Evolutionary conservation across 2,797 vertebrate species (phyloP), one percentile per base, ranked within the genome.

Genomic region (Catamblyrhynchus diadema): DNA sequence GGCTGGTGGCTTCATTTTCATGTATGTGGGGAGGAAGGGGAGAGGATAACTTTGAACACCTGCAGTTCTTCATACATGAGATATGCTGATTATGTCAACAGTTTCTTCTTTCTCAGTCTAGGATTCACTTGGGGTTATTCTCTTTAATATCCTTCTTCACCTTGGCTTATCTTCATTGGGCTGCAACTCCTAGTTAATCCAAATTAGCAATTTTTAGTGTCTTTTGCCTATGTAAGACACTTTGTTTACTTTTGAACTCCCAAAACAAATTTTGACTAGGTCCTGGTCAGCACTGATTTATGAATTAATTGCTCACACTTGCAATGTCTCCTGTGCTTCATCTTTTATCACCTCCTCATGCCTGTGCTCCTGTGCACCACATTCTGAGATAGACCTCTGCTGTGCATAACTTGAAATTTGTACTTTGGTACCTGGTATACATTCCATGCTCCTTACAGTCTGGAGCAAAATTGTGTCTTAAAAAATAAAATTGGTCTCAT

Each of bases 21-120:
- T 22, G 4, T 53, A 13, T 12, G 6, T 30, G 6, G 7, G 16
- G 12, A 59, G 2, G 7, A 21, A 82, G 8, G 22, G 54, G 16
- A 64, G 22, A 64, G 2, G 32, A 6, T 41, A 30, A 33, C 15
- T 20, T 1, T 47, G 24, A 64, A 9, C 7, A 44, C 8, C 27
- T 70, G 6, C 33, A 50, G 24, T 22, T 41, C 27, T 50, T 66
- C 57, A n/a, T 5, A 27, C 30, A 6, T 3, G 16, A 74, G 27
- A n/a, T 37, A 11, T 7, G 8, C n/a, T 47, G 28, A 1, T 65
- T 66, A 19, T 23, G 22, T 9, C 3, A 5, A n/a, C 2, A 4
- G 4, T 22, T 80, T 45, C 5, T 35, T 81, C 50, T 45, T 71
- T 62, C 30, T 62, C 35, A n/a, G 6, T 14, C 12, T 62, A 3